Conservation (phyloP, 2,113 vertebrate genomes). For the Hippoglossus stenolepis region DNA sequence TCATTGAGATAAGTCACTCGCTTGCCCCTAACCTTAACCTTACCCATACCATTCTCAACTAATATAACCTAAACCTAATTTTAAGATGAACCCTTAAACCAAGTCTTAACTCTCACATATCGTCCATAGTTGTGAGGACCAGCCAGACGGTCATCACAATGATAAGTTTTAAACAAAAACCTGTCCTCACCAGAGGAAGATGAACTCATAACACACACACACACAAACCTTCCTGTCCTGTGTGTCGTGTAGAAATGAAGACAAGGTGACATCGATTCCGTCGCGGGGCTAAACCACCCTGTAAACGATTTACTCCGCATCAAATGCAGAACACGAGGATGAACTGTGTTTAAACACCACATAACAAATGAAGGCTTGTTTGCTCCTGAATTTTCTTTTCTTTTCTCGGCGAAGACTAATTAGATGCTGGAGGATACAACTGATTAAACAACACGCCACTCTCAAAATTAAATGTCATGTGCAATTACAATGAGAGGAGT, state of each 20-base stretch:
- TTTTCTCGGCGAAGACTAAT: constrained; percentile 68
- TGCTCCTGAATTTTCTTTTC: constrained; percentile 52
- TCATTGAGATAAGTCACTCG: too few species aligned
- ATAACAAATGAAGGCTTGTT: constrained; percentile 65
- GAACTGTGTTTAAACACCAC: constrained; percentile 53
- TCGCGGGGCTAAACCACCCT: constrained; percentile 19
- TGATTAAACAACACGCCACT: constrained; percentile 73
- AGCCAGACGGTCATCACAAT: too few species aligned
- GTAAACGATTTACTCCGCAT: constrained; percentile 39
- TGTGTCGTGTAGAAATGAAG: not conserved
- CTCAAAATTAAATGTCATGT: constrained; percentile 79
- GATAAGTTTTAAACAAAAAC: not conserved
- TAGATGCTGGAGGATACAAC: constrained; percentile 76
- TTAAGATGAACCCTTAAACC: not conserved
- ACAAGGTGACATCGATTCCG: constrained; percentile 28
- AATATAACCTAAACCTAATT: not conserved
- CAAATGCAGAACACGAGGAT: constrained; percentile 23
- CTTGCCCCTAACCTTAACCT: not conserved
- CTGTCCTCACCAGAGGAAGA: too few species aligned
- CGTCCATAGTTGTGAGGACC: too few species aligned
- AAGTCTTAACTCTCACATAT: not conserved
- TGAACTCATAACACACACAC: not conserved
- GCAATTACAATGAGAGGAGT: constrained; percentile 71
- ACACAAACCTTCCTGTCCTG: not conserved
- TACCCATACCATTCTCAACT: too few species aligned